Evolutionary conservation across 2,797 vertebrate species (phyloP).

Genomic region (Alouatta caraya): DNA sequence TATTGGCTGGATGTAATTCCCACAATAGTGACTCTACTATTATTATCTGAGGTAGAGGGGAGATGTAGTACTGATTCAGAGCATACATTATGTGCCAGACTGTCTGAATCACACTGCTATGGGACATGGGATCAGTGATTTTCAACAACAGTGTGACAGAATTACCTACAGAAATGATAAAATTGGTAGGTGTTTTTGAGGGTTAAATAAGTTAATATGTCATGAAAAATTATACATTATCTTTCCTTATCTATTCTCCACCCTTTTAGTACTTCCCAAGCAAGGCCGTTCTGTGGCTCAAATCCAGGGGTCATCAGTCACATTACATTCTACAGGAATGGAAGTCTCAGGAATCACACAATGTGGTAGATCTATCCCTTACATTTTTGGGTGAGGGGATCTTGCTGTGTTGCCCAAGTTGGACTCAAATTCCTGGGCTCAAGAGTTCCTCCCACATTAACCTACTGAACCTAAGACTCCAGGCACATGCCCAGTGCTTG

Average conservation of each 20-base stretch:
- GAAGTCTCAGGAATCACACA: background rate
- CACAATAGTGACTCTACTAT: background rate
- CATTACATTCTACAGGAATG: background rate
- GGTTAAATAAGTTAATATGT: background rate
- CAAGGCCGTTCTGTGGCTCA: background rate
- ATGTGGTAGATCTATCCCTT: fast-evolving
- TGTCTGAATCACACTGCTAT: background rate
- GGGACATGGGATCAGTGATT: background rate
- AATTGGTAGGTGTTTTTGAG: background rate
- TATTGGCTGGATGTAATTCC: background rate
- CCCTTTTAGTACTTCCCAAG: background rate
- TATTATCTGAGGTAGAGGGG: background rate
- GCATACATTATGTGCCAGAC: background rate
- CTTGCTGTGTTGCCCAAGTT: background rate
- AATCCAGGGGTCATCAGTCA: background rate
- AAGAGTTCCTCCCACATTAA: background rate
- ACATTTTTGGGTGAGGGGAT: background rate
- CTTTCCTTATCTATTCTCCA: background rate
- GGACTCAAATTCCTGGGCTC: background rate
- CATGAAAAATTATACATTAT: background rate
- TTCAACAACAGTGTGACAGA: background rate
- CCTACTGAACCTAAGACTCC: background rate
- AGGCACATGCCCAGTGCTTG: background rate
- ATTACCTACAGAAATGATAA: background rate
- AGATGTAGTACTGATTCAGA: background rate